These are phyloP conservation scores for Neopipo cinnamomea DNA, from an alignment of 2,113 vertebrate genomes.

Conservation along the genomic window DNA sequence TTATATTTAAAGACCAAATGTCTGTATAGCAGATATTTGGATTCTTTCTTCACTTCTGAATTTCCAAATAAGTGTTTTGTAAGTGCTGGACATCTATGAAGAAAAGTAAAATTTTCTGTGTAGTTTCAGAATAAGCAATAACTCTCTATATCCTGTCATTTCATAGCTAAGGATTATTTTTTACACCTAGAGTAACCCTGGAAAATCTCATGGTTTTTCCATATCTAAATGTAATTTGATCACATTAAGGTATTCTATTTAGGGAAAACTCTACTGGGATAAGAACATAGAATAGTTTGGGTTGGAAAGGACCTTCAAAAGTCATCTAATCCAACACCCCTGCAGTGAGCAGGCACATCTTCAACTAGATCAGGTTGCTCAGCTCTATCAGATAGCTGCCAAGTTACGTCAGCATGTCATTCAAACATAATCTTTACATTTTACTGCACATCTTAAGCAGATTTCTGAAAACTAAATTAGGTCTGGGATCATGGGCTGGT, in stretches of 20 bases:
- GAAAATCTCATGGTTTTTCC: not conserved
- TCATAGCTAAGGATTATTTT: not conserved
- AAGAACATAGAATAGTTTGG: not conserved
- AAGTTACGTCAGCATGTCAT: not conserved
- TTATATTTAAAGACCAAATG: not conserved
- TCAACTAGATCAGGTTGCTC: not conserved
- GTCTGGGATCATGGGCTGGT: not conserved
- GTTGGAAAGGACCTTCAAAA: not conserved
- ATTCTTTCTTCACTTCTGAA: not conserved
- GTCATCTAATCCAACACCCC: not conserved
- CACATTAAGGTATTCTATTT: not conserved
- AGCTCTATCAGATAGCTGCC: not conserved
- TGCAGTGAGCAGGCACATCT: not conserved
- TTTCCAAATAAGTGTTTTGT: not conserved
- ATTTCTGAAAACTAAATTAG: not conserved
- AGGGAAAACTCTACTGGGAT: not conserved
- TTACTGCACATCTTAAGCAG: not conserved
- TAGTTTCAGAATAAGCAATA: not conserved
- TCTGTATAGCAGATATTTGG: not conserved
- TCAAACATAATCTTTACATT: not conserved
- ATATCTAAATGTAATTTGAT: not conserved
- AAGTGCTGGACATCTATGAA: not conserved
- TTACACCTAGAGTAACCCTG: not conserved
- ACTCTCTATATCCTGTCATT: not conserved
- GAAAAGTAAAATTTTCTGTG: not conserved